Evolutionary conservation across 1,140 invertebrate genomes (phyloP), one percentile per base, ranked within the genome.

Genomic region (Belonocnema kinseyi): DNA sequence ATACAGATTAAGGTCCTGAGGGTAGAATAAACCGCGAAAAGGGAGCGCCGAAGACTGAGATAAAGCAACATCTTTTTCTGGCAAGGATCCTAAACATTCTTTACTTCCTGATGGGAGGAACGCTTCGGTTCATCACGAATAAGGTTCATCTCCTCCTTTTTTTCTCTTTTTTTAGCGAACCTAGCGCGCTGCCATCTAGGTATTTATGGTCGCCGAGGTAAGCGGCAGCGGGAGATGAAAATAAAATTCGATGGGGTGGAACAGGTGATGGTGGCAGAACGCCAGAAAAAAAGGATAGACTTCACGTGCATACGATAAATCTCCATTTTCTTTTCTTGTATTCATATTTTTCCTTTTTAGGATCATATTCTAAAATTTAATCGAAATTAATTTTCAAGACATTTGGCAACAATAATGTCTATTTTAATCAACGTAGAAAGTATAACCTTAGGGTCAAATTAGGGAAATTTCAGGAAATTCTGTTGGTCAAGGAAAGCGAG

Each of bases 191-290:
- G 46, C 61, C 26, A 66, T 66, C 40, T 66, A 66, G 26, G 61
- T 66, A 66, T 66, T 66, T 66, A 66, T 26, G 61, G 26, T 66
- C 21, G 19, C 21, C 26, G 17, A 66, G 26, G 26, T 33, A 40
- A 21, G 21, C 61, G n/a, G 8, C 26, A 33, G 58, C 33, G 58
- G 21, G 16, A 66, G 58, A 66, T 66, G 58, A 40, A 66, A 66
- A 66, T n/a, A 66, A 66, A 66, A 66, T 66, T 66, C 61, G 61
- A 66, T 66, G 61, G 61, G 61, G 61, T 66, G 61, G 61, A 66
- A 66, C 61, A 66, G 61, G 61, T 66, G 61, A 66, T 66, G 61
- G 61, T 66, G 61, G 61, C 61, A 66, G 40, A 66, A 66, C 26
- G 61, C 61, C 61, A 66, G 61, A 40, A 66, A 66, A 66, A 66